Base-by-base conservation (phyloP, 1,140 invertebrate genomes). In the Oncopodura yosiiana region DNA sequence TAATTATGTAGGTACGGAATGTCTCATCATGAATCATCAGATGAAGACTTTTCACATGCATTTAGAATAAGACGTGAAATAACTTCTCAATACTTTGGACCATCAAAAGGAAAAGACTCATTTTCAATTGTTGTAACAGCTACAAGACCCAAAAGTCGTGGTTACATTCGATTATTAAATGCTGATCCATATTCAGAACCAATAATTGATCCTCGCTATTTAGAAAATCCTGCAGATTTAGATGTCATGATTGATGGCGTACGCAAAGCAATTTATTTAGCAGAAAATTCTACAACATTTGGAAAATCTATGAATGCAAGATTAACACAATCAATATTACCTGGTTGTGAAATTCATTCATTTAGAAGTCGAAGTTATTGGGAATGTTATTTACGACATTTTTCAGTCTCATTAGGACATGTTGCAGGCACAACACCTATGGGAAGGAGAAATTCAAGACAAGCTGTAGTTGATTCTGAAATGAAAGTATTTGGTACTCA, bases 341-440 rank as follows among this genome's bases (percentile, higher is more conserved):
- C 56, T 11, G 50, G 49, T 2, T 58, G 56, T 19, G 49, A 51
- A 51, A 11, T 26, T 3, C 30, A 41, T n/a, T 27, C 29, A 16
- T 54, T 44, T 30, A 36, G 48, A 19, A 45, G 42, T 24, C 34
- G 53, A 19, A 45, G 42, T 12, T 58, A 58, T 27, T 53, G 34
- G 11, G 56, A 58, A 42, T 58, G 56, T 30, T 58, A 44, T 29
- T 29, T 30, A 16, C 23, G 54, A n/a, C 49, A 50, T 16, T 30
- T 58, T 18, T 53, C 49, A 21, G 18, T 58, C 2, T 53, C 56
- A 16, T 46, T 58, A 43, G 48, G 53, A 26, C 56, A 58, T 48
- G 42, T 45, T 11, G 49, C 27, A 14, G 49, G 49, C 16, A 51
- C 49, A 3, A 19, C 23, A 14, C n/a, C 37, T 19, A 51, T 51